Evolutionary conservation across 2,888 invertebrate species (phyloP), one percentile per base, ranked within the genome.

Genomic region (Monoplex corrugatus): DNA sequence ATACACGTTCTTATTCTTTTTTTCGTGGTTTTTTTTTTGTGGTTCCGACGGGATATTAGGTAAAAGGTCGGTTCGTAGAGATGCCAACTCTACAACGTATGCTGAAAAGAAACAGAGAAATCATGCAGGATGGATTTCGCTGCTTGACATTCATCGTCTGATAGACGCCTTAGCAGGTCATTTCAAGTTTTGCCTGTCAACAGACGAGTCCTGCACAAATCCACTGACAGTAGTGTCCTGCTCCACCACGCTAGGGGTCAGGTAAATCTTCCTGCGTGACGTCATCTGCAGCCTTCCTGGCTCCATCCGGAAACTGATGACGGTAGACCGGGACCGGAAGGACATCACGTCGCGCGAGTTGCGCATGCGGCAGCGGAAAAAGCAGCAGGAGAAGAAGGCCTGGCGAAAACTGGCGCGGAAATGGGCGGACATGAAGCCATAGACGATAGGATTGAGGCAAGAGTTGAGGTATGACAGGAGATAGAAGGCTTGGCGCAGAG

Each of bases 381-480:
- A 89, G 82, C 90, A 92, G 88, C 93, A 94, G 23, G 92, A 90
- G 86, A 92, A 92, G 44, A 95, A 91, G 2, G 95, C 94, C 75
- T 94, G 93, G 80, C 93, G 93, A 93, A 96, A 96, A 45, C 95
- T 95, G 75, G 95, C 97, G 2, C 97, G 96, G 95, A 97, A 97
- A 95, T 97, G 97, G 93, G 97, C 97, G 50, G 97, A 97, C 97
- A 98, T 97, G 96, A 98, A 98, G 68, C 97, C 97, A 95, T 98
- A 98, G 72, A 98, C 97, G 82, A 98, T 97, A 3, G 98, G 98
- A 95, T 98, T 97, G 93, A 97, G 97, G 95, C 97, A 97, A 94
- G 97, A 97, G 96, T 98, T 97, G 94, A 97, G 97, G 95, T 97
- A 98, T 0, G 97, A 97, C 97, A 97, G 96, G 43, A 97, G 95